Percentiles rank a stretch among this genome's conserved stretches.
Evolutionary conservation across 2,797 vertebrate genomes (phyloP).

Genomic region (Acanthurus leucopareius): DNA sequence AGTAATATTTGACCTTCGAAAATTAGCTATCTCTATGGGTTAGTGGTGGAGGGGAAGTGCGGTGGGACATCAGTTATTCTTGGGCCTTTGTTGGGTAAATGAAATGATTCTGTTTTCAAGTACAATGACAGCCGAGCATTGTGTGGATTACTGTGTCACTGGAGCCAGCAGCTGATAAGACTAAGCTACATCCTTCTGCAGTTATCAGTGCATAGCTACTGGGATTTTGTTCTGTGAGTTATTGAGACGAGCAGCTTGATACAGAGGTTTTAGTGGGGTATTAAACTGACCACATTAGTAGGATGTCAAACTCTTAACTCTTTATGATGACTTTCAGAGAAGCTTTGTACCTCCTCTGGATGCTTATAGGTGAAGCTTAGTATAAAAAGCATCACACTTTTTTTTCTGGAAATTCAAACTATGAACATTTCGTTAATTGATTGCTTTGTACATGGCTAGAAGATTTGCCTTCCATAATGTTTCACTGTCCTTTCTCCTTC

Average conservation of each 20-base stretch:
- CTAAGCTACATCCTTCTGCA: slow-evolving; percentile 84
- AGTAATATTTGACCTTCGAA: slow-evolving; percentile 60
- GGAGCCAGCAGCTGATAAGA: slow-evolving; percentile 82
- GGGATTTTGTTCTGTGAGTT: slow-evolving; percentile 76
- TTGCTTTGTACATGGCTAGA: no score
- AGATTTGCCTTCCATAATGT: not conserved
- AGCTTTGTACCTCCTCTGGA: slow-evolving; percentile 12
- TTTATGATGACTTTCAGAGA: slow-evolving; percentile 41
- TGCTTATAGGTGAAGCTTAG: slow-evolving; percentile 20
- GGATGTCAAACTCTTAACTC: slow-evolving; percentile 58
- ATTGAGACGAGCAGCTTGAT: slow-evolving; percentile 78
- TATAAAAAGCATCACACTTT: slow-evolving; percentile 13
- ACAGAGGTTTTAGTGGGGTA: slow-evolving; percentile 66
- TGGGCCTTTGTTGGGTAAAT: slow-evolving; percentile 74
- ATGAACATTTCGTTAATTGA: no score
- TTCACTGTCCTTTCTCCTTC: slow-evolving; percentile 10
- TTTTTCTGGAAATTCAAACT: slow-evolving; percentile 12
- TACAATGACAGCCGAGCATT: slow-evolving; percentile 72
- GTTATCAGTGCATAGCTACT: slow-evolving; percentile 80
- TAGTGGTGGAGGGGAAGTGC: slow-evolving; percentile 25
- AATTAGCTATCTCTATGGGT: slow-evolving; percentile 51
- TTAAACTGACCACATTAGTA: slow-evolving; percentile 78
- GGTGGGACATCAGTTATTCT: slow-evolving; percentile 62
- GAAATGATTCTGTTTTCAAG: slow-evolving; percentile 74
- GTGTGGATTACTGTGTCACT: slow-evolving; percentile 83